These are phyloP conservation scores for Glyphotaelius pellucidus DNA, from an alignment of 2,888 invertebrate genomes.

Conservation along the genomic window DNA sequence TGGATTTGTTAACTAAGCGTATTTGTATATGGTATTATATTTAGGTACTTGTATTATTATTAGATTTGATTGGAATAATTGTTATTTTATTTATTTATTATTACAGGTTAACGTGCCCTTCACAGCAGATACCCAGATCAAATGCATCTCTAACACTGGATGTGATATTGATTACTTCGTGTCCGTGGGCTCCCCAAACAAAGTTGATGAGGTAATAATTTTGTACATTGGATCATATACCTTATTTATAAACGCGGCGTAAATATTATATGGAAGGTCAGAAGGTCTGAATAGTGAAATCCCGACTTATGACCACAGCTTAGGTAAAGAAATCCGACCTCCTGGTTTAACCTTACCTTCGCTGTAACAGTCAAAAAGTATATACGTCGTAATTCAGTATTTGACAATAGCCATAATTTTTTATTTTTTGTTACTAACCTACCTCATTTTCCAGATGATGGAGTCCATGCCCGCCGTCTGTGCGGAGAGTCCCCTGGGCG, in stretches of 20 bases:
- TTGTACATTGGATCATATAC: too few relatives aligned
- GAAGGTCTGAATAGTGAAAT: too few relatives aligned
- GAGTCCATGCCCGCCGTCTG: slow-evolving; percentile 1
- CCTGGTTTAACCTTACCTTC: too few relatives aligned
- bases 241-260: too few relatives aligned
- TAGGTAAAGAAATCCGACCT: too few relatives aligned
- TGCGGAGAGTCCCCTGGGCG: slow-evolving; percentile 25
- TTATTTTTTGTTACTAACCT: background rate
- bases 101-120: slow-evolving; percentile 83
- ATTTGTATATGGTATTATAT: too few relatives aligned
- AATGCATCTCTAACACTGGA: slow-evolving; percentile 84
- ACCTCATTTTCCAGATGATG: background rate
- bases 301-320: too few relatives aligned
- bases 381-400: background rate
- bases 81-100: background rate
- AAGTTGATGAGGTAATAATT: slow-evolving; percentile 74
- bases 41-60: background rate
- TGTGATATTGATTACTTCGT: slow-evolving; percentile 89
- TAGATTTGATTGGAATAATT: background rate
- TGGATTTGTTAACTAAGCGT: too few relatives aligned
- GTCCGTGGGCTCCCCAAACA: slow-evolving; percentile 80
- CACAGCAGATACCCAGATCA: slow-evolving; percentile 83
- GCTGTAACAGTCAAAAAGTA: too few relatives aligned
- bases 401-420: background rate
- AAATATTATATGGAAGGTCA: too few relatives aligned